Percentiles rank a stretch among this genome's conserved stretches.
Conservation (phyloP, 2,888 invertebrate genomes). For the Thereva nobilitata region DNA sequence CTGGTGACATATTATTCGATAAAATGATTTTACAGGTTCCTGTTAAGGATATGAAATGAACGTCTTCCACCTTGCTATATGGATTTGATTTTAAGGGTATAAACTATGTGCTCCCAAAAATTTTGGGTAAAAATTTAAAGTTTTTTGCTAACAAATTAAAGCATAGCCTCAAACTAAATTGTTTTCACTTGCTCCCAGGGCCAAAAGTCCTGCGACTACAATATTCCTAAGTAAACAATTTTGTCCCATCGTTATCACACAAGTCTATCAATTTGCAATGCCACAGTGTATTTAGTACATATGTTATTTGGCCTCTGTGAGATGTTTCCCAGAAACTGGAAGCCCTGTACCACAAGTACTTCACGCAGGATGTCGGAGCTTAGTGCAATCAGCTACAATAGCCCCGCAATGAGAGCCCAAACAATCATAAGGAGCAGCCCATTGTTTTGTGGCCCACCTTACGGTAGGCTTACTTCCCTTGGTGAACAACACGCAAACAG, state of each 20-base stretch:
- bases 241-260: background rate
- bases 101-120: too few relatives aligned
- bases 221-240: too few relatives aligned
- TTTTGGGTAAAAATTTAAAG: too few relatives aligned
- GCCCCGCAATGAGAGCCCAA: conserved; percentile 19
- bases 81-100: too few relatives aligned
- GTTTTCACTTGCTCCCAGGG: too few relatives aligned
- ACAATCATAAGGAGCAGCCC: conserved; percentile 10
- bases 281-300: background rate
- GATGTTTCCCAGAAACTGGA: background rate
- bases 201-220: too few relatives aligned
- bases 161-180: too few relatives aligned
- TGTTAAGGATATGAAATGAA: too few relatives aligned
- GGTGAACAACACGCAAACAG: conserved; percentile 21
- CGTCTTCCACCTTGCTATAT: too few relatives aligned
- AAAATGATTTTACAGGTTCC: too few relatives aligned
- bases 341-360: conserved; percentile 8
- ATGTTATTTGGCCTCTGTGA: background rate
- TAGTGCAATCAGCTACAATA: conserved; percentile 20
- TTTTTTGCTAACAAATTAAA: too few relatives aligned
- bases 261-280: background rate
- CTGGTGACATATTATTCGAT: too few relatives aligned
- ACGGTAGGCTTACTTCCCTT: background rate
- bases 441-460: conserved; percentile 20
- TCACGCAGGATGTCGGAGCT: conserved; percentile 14